Evolutionary conservation across 2,113 vertebrate species (phyloP), one percentile per base, ranked within the genome.

Genomic region (Leiothrix lutea): DNA sequence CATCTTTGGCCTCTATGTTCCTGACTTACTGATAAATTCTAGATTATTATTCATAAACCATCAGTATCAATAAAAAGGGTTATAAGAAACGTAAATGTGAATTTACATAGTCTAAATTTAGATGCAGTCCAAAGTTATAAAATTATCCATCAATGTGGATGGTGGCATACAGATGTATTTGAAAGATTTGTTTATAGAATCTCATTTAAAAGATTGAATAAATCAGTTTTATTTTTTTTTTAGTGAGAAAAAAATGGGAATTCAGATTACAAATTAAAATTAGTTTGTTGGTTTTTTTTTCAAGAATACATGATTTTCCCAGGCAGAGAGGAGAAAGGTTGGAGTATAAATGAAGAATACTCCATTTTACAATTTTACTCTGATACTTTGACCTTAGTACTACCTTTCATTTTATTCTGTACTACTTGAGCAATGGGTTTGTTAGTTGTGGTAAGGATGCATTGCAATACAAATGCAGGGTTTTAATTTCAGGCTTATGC

Each of bases 31-130:
- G 31, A 93, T 83, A 38, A 81, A 54, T 45, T 42, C 89, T 24
- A 94, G 69, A 75, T 90, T 96, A 91, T 73, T 90, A 81, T 67
- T 31, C 29, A 80, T 65, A 91, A 92, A 77, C 17, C 60, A 67
- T 25, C 81, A 79, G 12, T 82, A 95, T 72, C 53, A 94, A 86
- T 95, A 95, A 87, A 96, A 92, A 28, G 31, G 8, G 21, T 64
- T 58, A 94, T 80, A 92, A 64, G 44, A 65, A 92, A 86, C 54
- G 26, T 35, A 97, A 86, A 82, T 92, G 20, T 62, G 67, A 97
- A 92, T 83, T 69, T 95, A 92, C 64, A 69, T 54, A 69, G 25
- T 48, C 29, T 69, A 69, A 82, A 6, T 75, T 82, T 12, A 19
- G 40, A 86, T 23, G 33, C 33, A 84, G 28, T 88, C 50, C 80